phyloP scores from a whole-genome alignment of 2,797 vertebrate genomes.

The Ispidina lecontei region DNA sequence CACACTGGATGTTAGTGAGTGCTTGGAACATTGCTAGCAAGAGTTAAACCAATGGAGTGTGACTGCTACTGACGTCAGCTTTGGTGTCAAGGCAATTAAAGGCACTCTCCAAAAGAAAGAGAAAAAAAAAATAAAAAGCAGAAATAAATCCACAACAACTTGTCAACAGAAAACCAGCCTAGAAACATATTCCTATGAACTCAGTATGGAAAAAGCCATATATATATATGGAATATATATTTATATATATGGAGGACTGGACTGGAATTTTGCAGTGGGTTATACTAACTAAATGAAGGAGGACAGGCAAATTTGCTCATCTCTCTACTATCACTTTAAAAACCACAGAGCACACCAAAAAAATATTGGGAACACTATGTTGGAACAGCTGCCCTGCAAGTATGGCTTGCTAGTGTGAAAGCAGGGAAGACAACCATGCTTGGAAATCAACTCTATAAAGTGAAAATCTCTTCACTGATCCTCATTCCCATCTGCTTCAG shows the following conservation, averaged over 20 bases:
- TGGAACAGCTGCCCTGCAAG: neutral
- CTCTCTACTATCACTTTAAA: neutral
- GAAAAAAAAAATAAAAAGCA: neutral
- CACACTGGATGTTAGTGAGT: neutral
- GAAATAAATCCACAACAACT: neutral
- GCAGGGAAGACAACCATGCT: neutral
- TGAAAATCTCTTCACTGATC: neutral
- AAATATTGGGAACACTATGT: neutral
- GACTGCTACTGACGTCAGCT: neutral
- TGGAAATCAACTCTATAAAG: neutral
- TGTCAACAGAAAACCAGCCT: neutral
- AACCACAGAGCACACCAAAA: neutral
- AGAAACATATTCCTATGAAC: neutral
- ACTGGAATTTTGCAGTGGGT: neutral
- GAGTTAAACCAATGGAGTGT: neutral
- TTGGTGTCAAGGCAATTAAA: neutral
- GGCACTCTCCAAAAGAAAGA: neutral
- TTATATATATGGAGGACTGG: neutral
- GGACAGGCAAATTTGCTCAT: neutral
- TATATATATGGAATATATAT: neutral
- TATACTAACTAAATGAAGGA: neutral
- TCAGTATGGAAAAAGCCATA: neutral
- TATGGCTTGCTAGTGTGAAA: neutral
- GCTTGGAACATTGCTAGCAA: neutral
- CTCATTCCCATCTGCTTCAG: neutral